Percentiles rank a stretch among this genome's conserved stretches.
Conservation (phyloP, 2,113 vertebrate species). For the Oenanthe melanoleuca region DNA sequence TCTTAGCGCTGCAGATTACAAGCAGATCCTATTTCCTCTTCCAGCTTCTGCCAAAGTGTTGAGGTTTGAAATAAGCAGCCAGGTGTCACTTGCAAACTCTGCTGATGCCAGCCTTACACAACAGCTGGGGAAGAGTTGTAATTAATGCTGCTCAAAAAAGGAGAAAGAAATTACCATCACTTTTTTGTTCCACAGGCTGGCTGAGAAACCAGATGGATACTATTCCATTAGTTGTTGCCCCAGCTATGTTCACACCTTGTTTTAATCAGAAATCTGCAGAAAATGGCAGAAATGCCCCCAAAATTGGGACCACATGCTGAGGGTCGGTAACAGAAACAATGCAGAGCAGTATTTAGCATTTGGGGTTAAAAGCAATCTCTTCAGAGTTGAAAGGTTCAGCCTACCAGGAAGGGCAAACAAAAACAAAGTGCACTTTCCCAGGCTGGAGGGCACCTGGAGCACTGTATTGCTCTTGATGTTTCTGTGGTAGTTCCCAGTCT, state of each 20-base stretch:
- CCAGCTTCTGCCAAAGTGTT: not conserved
- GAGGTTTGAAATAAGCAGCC: not conserved
- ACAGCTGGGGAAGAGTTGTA: not conserved
- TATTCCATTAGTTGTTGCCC: not conserved
- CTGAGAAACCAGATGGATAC: not conserved
- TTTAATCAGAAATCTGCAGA: not conserved
- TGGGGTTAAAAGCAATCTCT: not conserved
- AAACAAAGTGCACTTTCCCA: not conserved
- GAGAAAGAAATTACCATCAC: not conserved
- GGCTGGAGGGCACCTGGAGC: not conserved
- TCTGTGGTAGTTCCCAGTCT: not conserved
- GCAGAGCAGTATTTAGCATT: not conserved
- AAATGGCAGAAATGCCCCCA: not conserved
- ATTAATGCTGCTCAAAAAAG: not conserved
- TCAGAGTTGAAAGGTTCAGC: not conserved
- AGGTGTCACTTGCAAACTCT: not conserved
- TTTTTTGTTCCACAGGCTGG: not conserved
- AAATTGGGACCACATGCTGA: not conserved
- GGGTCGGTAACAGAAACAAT: fast-evolving
- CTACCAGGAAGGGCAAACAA: not conserved
- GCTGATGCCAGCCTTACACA: not conserved
- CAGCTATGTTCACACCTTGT: not conserved
- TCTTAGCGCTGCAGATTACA: not conserved
- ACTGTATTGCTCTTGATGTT: not conserved
- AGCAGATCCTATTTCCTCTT: slow-evolving; percentile 8